Evolutionary conservation across 2,113 vertebrate species (phyloP).

Genomic region (Zootoca vivipara): DNA sequence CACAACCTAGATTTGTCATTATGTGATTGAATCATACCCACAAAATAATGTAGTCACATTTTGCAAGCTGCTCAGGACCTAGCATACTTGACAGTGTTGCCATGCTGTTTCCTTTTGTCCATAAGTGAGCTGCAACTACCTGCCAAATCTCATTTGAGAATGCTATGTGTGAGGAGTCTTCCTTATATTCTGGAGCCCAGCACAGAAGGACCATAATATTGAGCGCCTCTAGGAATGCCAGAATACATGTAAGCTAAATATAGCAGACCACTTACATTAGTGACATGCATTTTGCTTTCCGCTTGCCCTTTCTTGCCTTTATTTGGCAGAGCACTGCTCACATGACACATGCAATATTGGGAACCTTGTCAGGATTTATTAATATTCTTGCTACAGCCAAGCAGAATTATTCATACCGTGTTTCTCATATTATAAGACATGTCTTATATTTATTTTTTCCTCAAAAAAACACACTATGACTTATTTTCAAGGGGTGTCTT

Average conservation of each 20-base stretch:
- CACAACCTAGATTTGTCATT: too few species aligned
- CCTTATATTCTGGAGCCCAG: background rate
- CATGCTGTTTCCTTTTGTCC: background rate
- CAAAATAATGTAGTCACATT: too few species aligned
- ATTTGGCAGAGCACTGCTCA: background rate
- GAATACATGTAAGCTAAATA: too few species aligned
- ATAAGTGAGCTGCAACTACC: background rate
- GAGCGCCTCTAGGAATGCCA: background rate
- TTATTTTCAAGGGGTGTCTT: too few species aligned
- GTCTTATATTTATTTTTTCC: too few species aligned
- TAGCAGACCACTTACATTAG: background rate
- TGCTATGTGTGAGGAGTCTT: background rate
- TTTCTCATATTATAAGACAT: too few species aligned
- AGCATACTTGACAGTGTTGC: background rate
- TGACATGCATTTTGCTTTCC: background rate
- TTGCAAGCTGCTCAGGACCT: background rate
- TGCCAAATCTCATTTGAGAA: background rate
- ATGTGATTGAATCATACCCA: too few species aligned
- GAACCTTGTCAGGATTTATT: background rate
- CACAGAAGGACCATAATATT: background rate
- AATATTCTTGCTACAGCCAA: background rate
- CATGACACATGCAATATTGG: background rate
- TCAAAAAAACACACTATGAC: too few species aligned
- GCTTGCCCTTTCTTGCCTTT: background rate
- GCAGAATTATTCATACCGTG: background rate